phyloP scores from a whole-genome alignment of 2,888 invertebrate genomes.

The Polydrusus tereticollis region DNA sequence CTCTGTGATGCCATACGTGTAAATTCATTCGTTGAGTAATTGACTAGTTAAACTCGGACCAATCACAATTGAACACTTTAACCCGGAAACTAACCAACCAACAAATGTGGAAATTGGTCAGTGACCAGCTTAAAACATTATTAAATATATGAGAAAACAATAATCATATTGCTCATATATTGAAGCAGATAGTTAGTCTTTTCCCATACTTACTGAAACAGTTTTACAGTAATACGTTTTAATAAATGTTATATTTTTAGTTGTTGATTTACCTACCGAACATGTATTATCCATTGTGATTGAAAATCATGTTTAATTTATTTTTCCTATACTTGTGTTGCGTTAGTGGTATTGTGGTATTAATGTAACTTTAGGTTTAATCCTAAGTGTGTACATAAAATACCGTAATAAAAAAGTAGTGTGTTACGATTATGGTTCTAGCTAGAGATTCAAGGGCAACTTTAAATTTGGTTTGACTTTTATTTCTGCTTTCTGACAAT shows the following conservation, averaged over 20 bases:
- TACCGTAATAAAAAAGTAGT: not conserved
- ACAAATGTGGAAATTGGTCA: no score
- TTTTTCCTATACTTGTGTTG: slow-evolving; percentile 7
- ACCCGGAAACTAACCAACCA: no score
- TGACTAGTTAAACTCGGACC: no score
- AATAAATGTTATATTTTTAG: slow-evolving; percentile 12
- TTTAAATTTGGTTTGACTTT: no score
- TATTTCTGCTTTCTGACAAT: no score
- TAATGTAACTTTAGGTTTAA: not conserved
- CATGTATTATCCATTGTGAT: slow-evolving; percentile 40
- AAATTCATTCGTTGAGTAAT: no score
- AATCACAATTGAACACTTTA: no score
- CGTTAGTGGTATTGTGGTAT: not conserved
- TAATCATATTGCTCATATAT: no score
- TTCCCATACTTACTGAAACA: not conserved
- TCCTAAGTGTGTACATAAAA: not conserved
- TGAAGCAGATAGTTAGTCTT: no score
- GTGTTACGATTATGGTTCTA: not conserved
- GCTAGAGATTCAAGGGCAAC: not conserved
- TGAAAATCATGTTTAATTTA: slow-evolving; percentile 30
- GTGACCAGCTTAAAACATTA: no score
- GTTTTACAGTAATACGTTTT: not conserved
- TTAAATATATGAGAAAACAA: no score
- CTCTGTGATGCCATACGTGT: no score
- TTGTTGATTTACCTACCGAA: slow-evolving; percentile 16